phyloP scores from a whole-genome alignment of 2,888 invertebrate genomes.

The Pandemis cinnamomeana region DNA sequence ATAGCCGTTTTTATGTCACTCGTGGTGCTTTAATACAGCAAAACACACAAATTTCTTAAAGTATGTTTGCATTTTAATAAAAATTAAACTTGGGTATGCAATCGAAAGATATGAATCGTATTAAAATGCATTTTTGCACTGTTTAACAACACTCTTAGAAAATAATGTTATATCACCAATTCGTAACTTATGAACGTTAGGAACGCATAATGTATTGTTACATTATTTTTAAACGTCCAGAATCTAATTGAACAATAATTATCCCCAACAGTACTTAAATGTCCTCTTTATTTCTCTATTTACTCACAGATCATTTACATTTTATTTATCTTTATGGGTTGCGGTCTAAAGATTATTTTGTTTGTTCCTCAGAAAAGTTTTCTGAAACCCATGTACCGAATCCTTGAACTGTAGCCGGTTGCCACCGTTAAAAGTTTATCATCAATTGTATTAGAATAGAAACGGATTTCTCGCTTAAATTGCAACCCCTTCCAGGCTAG shows the following conservation, averaged over 20 bases:
- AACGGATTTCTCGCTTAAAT: neutral
- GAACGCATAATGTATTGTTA: too few species aligned
- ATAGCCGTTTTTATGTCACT: neutral
- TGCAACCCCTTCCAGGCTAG: neutral
- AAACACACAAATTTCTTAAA: too few species aligned
- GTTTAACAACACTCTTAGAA: too few species aligned
- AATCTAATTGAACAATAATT: too few species aligned
- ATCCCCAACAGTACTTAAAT: neutral
- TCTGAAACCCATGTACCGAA: neutral
- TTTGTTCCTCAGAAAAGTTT: neutral
- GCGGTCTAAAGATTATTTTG: neutral
- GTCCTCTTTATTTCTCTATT: neutral
- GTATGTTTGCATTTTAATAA: too few species aligned
- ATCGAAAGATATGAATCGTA: too few species aligned
- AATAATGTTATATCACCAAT: too few species aligned
- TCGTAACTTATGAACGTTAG: too few species aligned
- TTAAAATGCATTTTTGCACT: too few species aligned
- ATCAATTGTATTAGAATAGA: neutral
- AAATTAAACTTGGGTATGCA: too few species aligned
- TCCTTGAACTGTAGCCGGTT: neutral
- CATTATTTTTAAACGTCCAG: too few species aligned
- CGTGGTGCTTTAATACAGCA: too few species aligned
- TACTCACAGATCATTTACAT: neutral
- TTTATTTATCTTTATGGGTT: slow-evolving; percentile 5
- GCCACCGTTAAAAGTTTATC: neutral